Percentiles rank a stretch among this genome's conserved stretches.
Conservation (phyloP, 1,140 invertebrate species). For the Zaprionus africanus region DNA sequence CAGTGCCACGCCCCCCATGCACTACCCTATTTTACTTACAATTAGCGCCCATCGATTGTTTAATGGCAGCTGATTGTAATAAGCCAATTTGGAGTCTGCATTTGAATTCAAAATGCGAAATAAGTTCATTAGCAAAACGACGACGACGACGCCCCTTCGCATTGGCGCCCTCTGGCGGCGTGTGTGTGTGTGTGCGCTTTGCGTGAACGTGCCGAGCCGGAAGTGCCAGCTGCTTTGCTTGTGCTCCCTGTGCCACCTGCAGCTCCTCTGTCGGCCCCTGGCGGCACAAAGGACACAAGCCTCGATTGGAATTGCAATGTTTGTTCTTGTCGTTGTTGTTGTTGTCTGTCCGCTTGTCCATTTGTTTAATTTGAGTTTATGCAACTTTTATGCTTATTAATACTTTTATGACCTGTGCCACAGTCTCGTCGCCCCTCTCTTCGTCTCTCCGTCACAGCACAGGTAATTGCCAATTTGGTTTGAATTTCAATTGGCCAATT, state of each 20-base stretch:
- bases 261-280: not conserved
- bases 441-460: not conserved
- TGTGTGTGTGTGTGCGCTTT: constrained; percentile 3
- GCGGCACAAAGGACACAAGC: constrained; percentile 21
- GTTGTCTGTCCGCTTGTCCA: constrained; percentile 8
- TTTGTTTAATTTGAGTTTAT: constrained; percentile 64
- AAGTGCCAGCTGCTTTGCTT: constrained; percentile 27
- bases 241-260: not conserved
- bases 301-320: constrained; percentile 39
- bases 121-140: constrained; percentile 69
- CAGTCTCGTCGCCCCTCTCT: not conserved
- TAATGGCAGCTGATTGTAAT: constrained; percentile 69
- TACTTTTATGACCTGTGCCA: constrained; percentile 39
- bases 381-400: constrained; percentile 68
- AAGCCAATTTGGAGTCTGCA: constrained; percentile 66
- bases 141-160: constrained; percentile 14
- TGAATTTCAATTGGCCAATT: constrained; percentile 55
- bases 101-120: constrained; percentile 74
- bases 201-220: constrained; percentile 25
- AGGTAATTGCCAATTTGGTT: constrained; percentile 55
- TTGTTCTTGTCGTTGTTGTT: constrained; percentile 15
- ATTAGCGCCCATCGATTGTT: constrained; percentile 68
- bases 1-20: not conserved
- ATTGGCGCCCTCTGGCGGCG: constrained; percentile 21
- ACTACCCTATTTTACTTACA: constrained; percentile 52